These are phyloP conservation scores for Agrypnia vestita DNA, from an alignment of 1,140 invertebrate genomes.

Conservation along the genomic window DNA sequence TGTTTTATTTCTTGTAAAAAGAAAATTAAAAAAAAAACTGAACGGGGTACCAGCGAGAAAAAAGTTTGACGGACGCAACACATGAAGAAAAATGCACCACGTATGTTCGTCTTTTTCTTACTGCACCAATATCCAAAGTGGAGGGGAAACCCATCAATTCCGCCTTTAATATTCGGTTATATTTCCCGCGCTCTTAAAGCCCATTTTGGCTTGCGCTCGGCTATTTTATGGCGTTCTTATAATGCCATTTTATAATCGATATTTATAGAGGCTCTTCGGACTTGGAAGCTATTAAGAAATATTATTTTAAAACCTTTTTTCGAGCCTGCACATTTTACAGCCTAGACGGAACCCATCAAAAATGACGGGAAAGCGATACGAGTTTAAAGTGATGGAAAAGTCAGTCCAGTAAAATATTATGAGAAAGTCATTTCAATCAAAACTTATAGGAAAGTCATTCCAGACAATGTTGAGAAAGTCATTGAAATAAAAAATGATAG, in stretches of 20 bases:
- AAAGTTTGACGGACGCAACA: neutral
- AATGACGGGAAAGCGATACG: no score
- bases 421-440: no score
- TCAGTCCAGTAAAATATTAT: no score
- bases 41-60: neutral
- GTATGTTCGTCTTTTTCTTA: constrained; percentile 37
- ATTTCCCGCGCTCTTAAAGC: constrained; percentile 36
- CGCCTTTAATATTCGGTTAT: constrained; percentile 43
- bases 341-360: no score
- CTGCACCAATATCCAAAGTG: constrained; percentile 41
- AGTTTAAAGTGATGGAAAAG: no score
- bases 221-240: constrained; percentile 1
- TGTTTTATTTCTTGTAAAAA: no score
- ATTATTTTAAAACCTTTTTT: no score
- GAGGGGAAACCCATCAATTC: constrained; percentile 36
- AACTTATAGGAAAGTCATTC: no score
- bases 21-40: neutral
- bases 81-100: constrained; percentile 30
- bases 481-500: no score
- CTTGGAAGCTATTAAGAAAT: no score
- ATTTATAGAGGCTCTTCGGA: constrained; percentile 1
- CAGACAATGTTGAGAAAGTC: no score
- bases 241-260: constrained; percentile 33
- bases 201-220: constrained; percentile 25
- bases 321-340: no score